Base-by-base conservation (phyloP, 2,113 vertebrate genomes). In the Gobio gobio region DNA sequence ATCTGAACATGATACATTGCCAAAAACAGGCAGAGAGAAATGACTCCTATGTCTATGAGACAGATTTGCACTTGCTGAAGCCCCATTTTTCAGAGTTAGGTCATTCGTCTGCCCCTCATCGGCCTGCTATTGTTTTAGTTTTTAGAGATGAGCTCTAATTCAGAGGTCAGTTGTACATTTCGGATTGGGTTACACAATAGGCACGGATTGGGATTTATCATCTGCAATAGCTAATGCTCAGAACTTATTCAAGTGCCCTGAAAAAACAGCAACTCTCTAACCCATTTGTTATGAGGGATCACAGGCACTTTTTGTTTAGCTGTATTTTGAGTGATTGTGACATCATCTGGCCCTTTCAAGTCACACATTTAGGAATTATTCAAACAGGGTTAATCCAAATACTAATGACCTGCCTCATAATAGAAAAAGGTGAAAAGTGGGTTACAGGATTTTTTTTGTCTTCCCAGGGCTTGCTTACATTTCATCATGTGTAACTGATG, bases 121-220 rank as follows among this genome's bases (percentile, higher is more conserved):
- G 40, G 45, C 43, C 9, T 6, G 40, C 45, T 63, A 68, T 74
- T 24, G 51, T 58, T 29, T 45, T 68, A 18, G 64, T 75, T 51
- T 40, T 63, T 79, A 89, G 83, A 85, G 68, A 83, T 87, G 86
- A 51, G 9, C 83, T 91, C 84, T 86, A 88, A 84, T 58, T 89
- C 78, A 87, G 74, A 82, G 8, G 81, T 90, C 18, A 83, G 90
- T 91, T 82, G 76, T 13, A 78, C 40, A n/a, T 61, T 89, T 90
- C 66, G 78, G 87, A 68, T 92, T 77, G 59, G 75, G 77, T 93
- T 91, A 78, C 90, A 84, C 87, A 74, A 77, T 85, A 58, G 49
- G 36, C 56, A 77, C 56, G 61, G 61, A 68, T 58, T 68, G 78
- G 75, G 73, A 79, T 76, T 64, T 73, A 70, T 72, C 36, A 7